Evolutionary conservation across 2,113 vertebrate genomes (phyloP).

Genomic region (Cynopterus brachyotis): DNA sequence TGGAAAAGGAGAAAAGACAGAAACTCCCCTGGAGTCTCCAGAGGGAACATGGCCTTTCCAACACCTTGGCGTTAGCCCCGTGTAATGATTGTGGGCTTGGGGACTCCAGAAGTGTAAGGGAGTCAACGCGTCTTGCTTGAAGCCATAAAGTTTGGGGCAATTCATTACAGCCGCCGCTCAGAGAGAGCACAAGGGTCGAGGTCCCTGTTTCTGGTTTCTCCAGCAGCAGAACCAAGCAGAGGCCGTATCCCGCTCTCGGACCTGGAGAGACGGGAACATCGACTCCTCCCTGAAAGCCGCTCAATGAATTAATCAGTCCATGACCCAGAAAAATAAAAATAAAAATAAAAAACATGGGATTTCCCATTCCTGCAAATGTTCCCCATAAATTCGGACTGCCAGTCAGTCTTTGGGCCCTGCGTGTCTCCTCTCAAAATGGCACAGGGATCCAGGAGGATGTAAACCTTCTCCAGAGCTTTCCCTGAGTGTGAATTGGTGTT

Average conservation of each 20-base stretch:
- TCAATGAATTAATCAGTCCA: neutral
- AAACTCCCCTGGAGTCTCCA: neutral
- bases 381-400: neutral
- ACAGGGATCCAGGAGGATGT: neutral
- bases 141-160: neutral
- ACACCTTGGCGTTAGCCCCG: neutral
- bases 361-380: neutral
- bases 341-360: neutral
- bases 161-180: neutral
- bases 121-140: neutral
- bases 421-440: neutral
- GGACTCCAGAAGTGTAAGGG: neutral
- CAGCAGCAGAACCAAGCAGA: neutral
- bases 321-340: neutral
- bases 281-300: neutral
- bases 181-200: neutral
- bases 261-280: neutral
- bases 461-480: neutral
- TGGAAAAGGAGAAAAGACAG: neutral
- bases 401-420: neutral
- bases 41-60: neutral
- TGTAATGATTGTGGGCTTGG: neutral
- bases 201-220: neutral
- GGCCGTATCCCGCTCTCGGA: accelerated
- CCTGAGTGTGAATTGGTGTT: neutral